phyloP scores from a whole-genome alignment of 2,888 invertebrate species.

The Philereme vetulata region DNA sequence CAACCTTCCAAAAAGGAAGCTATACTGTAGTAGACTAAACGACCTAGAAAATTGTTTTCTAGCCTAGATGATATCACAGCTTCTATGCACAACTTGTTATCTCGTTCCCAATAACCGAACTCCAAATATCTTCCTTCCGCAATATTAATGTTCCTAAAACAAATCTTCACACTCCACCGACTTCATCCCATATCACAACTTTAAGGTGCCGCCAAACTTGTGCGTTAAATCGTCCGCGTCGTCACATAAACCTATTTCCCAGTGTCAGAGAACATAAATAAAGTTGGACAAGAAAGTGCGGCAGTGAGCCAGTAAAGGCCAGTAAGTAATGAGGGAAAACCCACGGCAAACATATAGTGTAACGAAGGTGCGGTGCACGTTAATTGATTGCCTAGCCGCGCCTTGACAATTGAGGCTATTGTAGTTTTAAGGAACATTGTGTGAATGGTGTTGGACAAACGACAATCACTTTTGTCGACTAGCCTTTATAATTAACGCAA shows the following conservation, averaged over 20 bases:
- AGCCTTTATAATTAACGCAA: neutral
- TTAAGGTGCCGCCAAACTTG: conserved; percentile 39
- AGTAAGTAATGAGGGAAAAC: conserved; percentile 77
- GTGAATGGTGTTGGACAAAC: conserved; percentile 26
- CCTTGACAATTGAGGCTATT: conserved; percentile 51
- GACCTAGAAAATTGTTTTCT: too few relatives aligned
- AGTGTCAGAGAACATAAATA: conserved; percentile 45
- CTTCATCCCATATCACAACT: conserved; percentile 32
- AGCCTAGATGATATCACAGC: neutral
- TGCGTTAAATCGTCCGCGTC: conserved; percentile 39
- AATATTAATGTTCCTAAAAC: conserved; percentile 21
- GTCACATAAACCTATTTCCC: conserved; percentile 41
- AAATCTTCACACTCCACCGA: conserved; percentile 25
- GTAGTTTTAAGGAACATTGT: conserved; percentile 41
- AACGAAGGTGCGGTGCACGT: conserved; percentile 57
- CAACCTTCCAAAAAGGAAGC: too few relatives aligned
- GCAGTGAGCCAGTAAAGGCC: conserved; percentile 48
- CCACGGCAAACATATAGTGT: conserved; percentile 75
- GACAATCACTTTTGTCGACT: conserved; percentile 3
- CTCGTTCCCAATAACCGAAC: conserved; percentile 1
- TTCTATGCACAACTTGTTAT: neutral
- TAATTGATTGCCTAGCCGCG: conserved; percentile 77
- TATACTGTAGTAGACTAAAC: too few relatives aligned
- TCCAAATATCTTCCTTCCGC: conserved; percentile 14
- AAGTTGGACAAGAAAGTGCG: conserved; percentile 50